These are phyloP conservation scores for Bettongia penicillata DNA, from an alignment of 2,113 vertebrate genomes.

Conservation along the genomic window DNA sequence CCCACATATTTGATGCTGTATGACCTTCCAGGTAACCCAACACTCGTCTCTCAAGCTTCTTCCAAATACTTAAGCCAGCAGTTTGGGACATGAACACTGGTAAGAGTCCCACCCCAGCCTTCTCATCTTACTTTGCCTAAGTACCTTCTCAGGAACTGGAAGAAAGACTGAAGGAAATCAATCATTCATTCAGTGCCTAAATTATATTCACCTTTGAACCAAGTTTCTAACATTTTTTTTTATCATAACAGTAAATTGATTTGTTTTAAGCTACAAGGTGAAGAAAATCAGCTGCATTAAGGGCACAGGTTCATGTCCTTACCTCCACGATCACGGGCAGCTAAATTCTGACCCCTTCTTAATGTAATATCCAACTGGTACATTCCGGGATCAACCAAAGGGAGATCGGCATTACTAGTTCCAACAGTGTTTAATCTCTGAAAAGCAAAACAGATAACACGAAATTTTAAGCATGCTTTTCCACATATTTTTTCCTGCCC, in stretches of 20 bases:
- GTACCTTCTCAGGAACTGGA: not conserved
- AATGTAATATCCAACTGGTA: slow-evolving; percentile 95
- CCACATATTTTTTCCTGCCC: not conserved
- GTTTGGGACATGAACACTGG: not conserved
- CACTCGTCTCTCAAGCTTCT: not conserved
- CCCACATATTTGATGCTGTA: not conserved
- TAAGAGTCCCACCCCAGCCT: not conserved
- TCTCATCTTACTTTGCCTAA: not conserved
- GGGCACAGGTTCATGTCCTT: slow-evolving; percentile 53
- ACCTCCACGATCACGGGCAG: slow-evolving; percentile 96
- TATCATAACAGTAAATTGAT: not conserved
- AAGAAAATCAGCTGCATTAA: slow-evolving; percentile 11
- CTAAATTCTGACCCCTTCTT: slow-evolving; percentile 93
- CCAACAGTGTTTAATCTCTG: slow-evolving; percentile 88
- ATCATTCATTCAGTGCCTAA: not conserved
- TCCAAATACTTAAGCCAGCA: not conserved
- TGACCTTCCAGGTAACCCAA: not conserved
- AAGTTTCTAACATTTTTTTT: slow-evolving; percentile 6
- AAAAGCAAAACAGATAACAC: slow-evolving; percentile 47
- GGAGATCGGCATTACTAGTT: slow-evolving; percentile 90
- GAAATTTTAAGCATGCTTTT: slow-evolving; percentile 39
- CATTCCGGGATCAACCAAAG: slow-evolving; percentile 87
- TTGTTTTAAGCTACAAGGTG: slow-evolving; percentile 10
- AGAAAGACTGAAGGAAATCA: not conserved
- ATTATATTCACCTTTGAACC: not conserved